Evolutionary conservation across 2,888 invertebrate genomes (phyloP).

Genomic region (Drosophila helvetica): DNA sequence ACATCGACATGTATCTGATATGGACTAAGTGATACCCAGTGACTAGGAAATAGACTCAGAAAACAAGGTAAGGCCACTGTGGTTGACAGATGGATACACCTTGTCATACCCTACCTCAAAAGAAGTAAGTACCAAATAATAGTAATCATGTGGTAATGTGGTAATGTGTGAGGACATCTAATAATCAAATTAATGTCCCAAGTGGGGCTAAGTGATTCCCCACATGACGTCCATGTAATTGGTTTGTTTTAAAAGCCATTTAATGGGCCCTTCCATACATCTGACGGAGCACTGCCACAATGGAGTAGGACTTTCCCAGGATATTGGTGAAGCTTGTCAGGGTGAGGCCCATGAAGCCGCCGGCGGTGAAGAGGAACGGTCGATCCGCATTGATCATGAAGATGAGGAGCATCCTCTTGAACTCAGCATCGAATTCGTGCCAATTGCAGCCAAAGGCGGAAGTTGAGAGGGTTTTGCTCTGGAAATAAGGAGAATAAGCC

Average conservation of each 20-base stretch:
- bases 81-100: neutral
- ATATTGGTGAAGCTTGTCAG: slow-evolving; percentile 64
- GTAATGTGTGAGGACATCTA: neutral
- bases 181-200: neutral
- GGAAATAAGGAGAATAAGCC: neutral
- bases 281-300: slow-evolving; percentile 65
- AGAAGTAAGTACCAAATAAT: neutral
- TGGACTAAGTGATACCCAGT: neutral
- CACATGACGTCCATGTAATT: neutral
- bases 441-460: slow-evolving; percentile 61
- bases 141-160: neutral
- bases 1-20: neutral
- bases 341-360: slow-evolving; percentile 62
- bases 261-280: slow-evolving; percentile 39
- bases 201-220: neutral
- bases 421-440: slow-evolving; percentile 57
- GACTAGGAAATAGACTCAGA: neutral
- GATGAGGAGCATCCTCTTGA: slow-evolving; percentile 54
- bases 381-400: slow-evolving; percentile 64
- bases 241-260: neutral
- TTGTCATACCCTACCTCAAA: neutral
- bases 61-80: neutral
- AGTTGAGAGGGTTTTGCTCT: slow-evolving; percentile 63
- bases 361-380: slow-evolving; percentile 66
- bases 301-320: slow-evolving; percentile 63